A percentile compares a stretch with the other conserved stretches of the same genome.
Conservation (phyloP, 2,888 invertebrate species). For the Philopedon plagiatum region DNA sequence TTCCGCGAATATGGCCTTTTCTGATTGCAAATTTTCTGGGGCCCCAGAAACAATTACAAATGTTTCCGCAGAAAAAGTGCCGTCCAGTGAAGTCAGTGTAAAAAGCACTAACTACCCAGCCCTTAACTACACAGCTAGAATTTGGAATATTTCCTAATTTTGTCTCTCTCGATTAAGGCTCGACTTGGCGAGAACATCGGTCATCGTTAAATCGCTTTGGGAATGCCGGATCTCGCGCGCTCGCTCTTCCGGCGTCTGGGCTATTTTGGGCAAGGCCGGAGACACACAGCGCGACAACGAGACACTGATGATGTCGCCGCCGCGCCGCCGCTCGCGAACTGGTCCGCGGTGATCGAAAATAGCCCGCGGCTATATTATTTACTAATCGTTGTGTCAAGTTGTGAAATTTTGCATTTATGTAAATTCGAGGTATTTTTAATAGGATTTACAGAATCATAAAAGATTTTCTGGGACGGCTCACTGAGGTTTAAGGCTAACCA, state of each 20-base stretch:
- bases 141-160: constrained; percentile 4
- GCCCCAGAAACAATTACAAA: too few species aligned
- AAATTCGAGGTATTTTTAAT: neutral
- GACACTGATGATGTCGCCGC: neutral
- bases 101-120: too few species aligned
- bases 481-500: too few species aligned
- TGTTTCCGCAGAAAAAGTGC: too few species aligned
- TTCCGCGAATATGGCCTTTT: too few species aligned
- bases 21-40: too few species aligned
- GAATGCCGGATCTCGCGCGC: constrained; percentile 61
- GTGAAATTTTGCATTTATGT: neutral
- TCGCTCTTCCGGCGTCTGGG: constrained; percentile 66
- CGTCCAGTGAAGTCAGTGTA: too few species aligned
- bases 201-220: constrained; percentile 42
- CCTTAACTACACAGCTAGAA: too few species aligned
- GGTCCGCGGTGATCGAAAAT: neutral
- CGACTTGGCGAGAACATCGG: constrained; percentile 1
- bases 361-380: neutral
- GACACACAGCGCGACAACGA: neutral
- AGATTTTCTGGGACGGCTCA: too few species aligned
- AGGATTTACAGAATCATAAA: too few species aligned
- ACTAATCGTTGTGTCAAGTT: neutral
- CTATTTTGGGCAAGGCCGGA: constrained; percentile 66
- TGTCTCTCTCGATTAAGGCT: neutral
- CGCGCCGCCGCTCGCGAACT: neutral